Conservation (phyloP, 1,140 invertebrate species). For the Acyrthosiphon pisum region DNA sequence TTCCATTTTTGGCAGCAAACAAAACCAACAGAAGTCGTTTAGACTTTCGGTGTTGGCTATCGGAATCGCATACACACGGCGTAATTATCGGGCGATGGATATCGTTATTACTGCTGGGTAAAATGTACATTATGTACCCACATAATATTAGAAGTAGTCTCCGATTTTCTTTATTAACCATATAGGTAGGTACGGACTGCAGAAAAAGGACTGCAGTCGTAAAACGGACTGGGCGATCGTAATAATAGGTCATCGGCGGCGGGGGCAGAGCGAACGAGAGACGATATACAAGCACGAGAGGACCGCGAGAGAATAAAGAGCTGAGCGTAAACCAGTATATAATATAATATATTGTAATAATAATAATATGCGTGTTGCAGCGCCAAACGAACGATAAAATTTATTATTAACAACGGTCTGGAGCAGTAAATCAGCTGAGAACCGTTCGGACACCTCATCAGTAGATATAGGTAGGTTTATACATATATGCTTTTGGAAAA, state of each 20-base stretch:
- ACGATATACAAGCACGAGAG: background rate
- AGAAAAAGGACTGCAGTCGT: background rate
- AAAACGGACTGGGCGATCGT: background rate
- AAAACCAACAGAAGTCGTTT: too few relatives aligned
- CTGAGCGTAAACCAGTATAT: constrained; percentile 7
- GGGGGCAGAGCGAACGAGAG: background rate
- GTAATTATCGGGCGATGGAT: too few relatives aligned
- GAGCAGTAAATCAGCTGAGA: background rate
- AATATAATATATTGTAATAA: background rate
- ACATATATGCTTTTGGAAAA: background rate
- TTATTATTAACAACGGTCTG: background rate
- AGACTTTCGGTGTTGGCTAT: too few relatives aligned
- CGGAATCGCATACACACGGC: too few relatives aligned
- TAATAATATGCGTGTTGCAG: background rate
- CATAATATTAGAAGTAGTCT: background rate
- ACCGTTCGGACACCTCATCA: background rate
- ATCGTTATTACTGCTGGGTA: too few relatives aligned
- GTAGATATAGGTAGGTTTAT: background rate
- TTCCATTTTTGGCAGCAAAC: too few relatives aligned
- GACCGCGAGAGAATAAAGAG: background rate
- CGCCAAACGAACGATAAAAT: constrained; percentile 5
- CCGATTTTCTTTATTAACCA: background rate
- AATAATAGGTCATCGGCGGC: background rate
- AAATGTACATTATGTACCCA: too few relatives aligned
- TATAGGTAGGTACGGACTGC: background rate